phyloP scores from a whole-genome alignment of 2,113 vertebrate genomes.

The Xenopus borealis region DNA sequence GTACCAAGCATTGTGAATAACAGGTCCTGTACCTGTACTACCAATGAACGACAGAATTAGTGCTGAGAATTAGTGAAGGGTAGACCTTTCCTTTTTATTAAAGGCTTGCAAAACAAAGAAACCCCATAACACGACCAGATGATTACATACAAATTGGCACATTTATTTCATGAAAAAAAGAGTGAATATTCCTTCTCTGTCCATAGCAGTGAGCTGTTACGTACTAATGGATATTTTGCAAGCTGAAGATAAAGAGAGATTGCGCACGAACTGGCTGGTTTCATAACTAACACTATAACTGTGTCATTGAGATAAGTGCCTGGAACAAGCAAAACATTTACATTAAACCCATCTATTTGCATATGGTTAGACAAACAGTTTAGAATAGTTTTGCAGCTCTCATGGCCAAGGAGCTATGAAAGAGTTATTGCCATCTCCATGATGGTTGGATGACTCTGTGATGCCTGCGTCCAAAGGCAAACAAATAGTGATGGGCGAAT shows the following conservation, averaged over 20 bases:
- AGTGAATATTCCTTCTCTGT: not conserved
- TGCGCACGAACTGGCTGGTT: slow-evolving; percentile 7
- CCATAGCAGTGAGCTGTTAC: not conserved
- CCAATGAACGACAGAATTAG: too few relatives aligned
- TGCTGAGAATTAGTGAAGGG: too few relatives aligned
- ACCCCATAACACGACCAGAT: too few relatives aligned
- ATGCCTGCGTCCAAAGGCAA: not conserved
- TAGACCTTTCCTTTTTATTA: too few relatives aligned
- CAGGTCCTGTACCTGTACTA: too few relatives aligned
- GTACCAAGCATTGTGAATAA: too few relatives aligned
- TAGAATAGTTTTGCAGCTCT: not conserved
- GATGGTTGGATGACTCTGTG: not conserved
- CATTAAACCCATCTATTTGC: slow-evolving; percentile 1
- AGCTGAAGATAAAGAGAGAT: not conserved
- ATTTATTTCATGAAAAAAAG: too few relatives aligned
- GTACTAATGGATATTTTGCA: slow-evolving; percentile 29
- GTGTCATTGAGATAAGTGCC: slow-evolving; percentile 16
- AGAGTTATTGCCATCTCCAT: not conserved
- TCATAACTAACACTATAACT: slow-evolving; percentile 15
- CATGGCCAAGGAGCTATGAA: not conserved
- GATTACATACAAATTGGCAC: too few relatives aligned
- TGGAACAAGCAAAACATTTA: slow-evolving; percentile 13
- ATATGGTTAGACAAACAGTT: not conserved
- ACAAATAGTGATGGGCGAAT: too few relatives aligned
- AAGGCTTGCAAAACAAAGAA: too few relatives aligned